Base-by-base conservation (phyloP, 2,888 invertebrate genomes). In the Metopia argyrocephala region DNA sequence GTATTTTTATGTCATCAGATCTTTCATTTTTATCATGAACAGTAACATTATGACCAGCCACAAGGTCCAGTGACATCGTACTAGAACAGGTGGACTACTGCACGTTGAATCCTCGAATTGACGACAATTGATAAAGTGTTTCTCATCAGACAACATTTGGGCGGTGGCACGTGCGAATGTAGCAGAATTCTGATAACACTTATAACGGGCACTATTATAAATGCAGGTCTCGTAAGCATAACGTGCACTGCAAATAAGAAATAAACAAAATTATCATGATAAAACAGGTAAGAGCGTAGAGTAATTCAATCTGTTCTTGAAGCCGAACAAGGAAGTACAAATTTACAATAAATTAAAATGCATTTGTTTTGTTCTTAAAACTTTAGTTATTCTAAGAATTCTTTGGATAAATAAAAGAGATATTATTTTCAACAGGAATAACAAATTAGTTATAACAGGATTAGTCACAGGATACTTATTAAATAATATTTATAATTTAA, bases 161-260 rank as follows among this genome's bases (percentile, higher is more conserved):
- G 89, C 90, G 28, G 90, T 87, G 65, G 88, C 88, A 18, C 87
- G 87, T 28, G 89, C 90, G 59, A 90, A 91, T 70, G 86, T 85
- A 0, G 89, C 90, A 64, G 90, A 90, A 62, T 87, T 85, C 48
- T 86, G 85, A 75, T 89, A 89, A 83, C 90, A 91, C 78, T 91
- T 91, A 82, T 87, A 90, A 0, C 90, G 86, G 5, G 91, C 90
- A 57, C 90, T 90, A 27, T 89, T 91, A 82, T 87, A 89, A 75
- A 91, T 89, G 85, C 90, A 91, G 46, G 87, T 89, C 84, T 91
- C 90, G 66, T 90, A 91, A 28, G 90, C 91, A 73, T 87, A 86
- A n/a, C 90, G 88, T 46, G 91, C 88, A 73, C 90, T 91, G 75
- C 2, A 85, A 83, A n/a, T 61, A 61, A 50, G n/a, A 62, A 46